Evolutionary conservation across 2,797 vertebrate genomes (phyloP), one percentile per base, ranked within the genome.

Genomic region (Pipistrellus nathusii): DNA sequence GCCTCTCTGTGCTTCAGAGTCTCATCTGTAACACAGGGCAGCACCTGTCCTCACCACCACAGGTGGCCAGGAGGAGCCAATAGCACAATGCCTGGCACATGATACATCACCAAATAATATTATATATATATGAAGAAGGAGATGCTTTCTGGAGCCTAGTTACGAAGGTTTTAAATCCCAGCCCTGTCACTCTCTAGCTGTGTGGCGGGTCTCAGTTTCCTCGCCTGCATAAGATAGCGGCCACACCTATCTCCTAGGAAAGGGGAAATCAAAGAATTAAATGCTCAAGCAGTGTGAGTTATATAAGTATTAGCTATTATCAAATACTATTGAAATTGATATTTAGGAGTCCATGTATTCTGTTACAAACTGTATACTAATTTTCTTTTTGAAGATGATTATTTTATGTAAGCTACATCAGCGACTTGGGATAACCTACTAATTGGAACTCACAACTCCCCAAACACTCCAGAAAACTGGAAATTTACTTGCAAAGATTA

Each of bases 401-500:
- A 53, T 35, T 71, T 62, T 57, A 0, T 27, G 21, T 35, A 78
- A 32, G 25, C 11, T 41, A 17, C 17, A 6, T 51, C 71, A 71
- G 35, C 3, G 48, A 25, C 35, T 53, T 30, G 76, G 84, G 76
- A 30, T 57, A 44, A 93, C 21, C 48, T 48, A 32, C 38, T 44
- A 44, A 38, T 44, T 59, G 86, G 30, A 92, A 85, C 18, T 85
- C 73, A 25, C 7, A 78, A 78, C 15, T 35, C 6, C 35, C 35
- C 15, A 68, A 0, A 4, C 30, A n/a, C 14, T 23, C 55, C 30
- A 83, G 32, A 71, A 44, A 85, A 93, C 59, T 35, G 77, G 53
- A 69, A 95, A 95, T 72, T 82, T 59, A 48, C 11, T 46, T 72
- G 57, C 41, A 72, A 85, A 85, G 46, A 62, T 57, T 32, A 85